Evolutionary conservation across 2,113 vertebrate species (phyloP).

Genomic region (Emydocephalus ijimae): DNA sequence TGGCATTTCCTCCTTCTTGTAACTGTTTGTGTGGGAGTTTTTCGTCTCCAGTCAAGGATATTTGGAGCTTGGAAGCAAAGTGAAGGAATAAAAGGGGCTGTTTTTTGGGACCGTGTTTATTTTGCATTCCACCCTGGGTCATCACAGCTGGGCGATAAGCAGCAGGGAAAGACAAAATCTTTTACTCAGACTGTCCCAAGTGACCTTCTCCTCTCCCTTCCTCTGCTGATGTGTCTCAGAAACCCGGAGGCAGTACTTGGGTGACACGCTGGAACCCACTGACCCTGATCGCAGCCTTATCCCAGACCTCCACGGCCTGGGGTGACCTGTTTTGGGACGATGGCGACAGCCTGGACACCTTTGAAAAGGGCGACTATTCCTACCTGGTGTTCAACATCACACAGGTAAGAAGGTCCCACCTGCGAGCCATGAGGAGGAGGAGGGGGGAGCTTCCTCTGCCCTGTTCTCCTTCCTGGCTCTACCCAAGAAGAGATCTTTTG

Average conservation of each 20-base stretch:
- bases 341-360: conserved; percentile 79
- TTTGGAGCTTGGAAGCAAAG: no score
- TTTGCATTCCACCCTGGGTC: no score
- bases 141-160: neutral
- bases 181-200: neutral
- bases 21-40: no score
- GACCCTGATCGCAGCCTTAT: conserved; percentile 71
- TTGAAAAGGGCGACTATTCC: conserved; percentile 70
- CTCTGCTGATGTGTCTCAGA: conserved; percentile 54
- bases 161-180: neutral
- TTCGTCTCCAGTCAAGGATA: no score
- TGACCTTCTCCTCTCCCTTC: neutral
- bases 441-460: neutral
- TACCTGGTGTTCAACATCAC: conserved; percentile 75
- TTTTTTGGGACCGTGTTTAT: no score
- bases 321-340: conserved; percentile 89
- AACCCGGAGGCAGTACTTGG: conserved; percentile 73
- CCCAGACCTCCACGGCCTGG: conserved; percentile 59
- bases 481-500: neutral
- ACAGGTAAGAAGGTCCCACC: conserved; percentile 65
- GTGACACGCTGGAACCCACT: conserved; percentile 75
- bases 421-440: neutral
- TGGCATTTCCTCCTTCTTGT: no score
- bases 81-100: no score
- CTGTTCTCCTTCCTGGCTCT: neutral